Conservation (phyloP, 2,888 invertebrate genomes). For the Caradrina clavipalpis region DNA sequence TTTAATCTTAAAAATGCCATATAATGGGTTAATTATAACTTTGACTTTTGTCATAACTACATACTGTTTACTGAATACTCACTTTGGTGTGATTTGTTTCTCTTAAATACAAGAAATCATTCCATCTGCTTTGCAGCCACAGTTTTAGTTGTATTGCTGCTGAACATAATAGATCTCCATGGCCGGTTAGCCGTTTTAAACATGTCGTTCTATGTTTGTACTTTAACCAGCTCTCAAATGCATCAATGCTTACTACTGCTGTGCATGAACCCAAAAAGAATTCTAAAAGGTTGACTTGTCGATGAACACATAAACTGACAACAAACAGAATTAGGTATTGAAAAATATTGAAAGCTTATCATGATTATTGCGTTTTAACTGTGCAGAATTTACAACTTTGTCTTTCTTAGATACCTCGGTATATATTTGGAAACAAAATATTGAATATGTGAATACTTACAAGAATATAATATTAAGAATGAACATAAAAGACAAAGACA, state of each 20-base stretch:
- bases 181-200: constrained; percentile 77
- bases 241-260: constrained; percentile 77
- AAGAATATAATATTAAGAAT: constrained; percentile 78
- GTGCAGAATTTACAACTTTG: neutral
- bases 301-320: constrained; percentile 81
- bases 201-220: constrained; percentile 85
- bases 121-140: constrained; percentile 75
- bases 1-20: neutral
- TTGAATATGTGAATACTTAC: constrained; percentile 74
- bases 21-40: neutral
- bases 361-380: neutral
- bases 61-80: constrained; percentile 46
- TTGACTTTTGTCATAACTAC: neutral
- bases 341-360: neutral
- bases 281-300: constrained; percentile 79
- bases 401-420: neutral
- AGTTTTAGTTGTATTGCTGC: constrained; percentile 64
- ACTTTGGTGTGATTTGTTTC: constrained; percentile 87
- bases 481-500: constrained; percentile 80
- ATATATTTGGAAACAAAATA: neutral
- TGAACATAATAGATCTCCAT: constrained; percentile 73
- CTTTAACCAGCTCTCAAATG: constrained; percentile 85
- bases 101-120: constrained; percentile 79
- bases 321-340: constrained; percentile 38
- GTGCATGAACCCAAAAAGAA: constrained; percentile 75